phyloP scores from a whole-genome alignment of 1,140 invertebrate genomes.

The Conus ventricosus region DNA sequence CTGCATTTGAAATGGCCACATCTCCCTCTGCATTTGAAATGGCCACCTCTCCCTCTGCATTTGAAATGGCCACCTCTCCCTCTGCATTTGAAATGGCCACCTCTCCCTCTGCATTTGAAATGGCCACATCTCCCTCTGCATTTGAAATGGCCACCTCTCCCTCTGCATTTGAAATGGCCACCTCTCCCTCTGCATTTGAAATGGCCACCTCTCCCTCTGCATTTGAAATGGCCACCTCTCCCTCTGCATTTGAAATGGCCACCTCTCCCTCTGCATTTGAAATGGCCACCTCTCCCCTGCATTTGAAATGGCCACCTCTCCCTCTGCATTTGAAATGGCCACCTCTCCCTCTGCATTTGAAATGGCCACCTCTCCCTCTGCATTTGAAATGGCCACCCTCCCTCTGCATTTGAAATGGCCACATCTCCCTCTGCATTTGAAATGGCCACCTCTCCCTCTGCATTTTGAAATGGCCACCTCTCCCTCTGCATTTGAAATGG shows the following conservation, averaged over 20 bases:
- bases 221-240: neutral
- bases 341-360: neutral
- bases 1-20: neutral
- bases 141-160: neutral
- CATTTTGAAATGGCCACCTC: constrained; percentile 1
- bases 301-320: neutral
- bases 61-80: neutral
- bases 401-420: constrained; percentile 15
- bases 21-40: neutral
- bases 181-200: neutral
- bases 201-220: neutral
- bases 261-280: neutral
- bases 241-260: constrained; percentile 15
- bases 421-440: neutral
- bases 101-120: neutral
- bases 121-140: neutral
- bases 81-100: constrained; percentile 12
- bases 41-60: neutral
- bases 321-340: constrained; percentile 15
- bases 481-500: constrained; percentile 3
- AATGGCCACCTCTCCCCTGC: neutral
- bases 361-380: neutral
- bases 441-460: neutral
- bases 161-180: constrained; percentile 18
- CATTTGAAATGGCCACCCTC: neutral